Evolutionary conservation across 2,888 invertebrate genomes (phyloP), one percentile per base, ranked within the genome.

Genomic region (Cephonodes hylas): DNA sequence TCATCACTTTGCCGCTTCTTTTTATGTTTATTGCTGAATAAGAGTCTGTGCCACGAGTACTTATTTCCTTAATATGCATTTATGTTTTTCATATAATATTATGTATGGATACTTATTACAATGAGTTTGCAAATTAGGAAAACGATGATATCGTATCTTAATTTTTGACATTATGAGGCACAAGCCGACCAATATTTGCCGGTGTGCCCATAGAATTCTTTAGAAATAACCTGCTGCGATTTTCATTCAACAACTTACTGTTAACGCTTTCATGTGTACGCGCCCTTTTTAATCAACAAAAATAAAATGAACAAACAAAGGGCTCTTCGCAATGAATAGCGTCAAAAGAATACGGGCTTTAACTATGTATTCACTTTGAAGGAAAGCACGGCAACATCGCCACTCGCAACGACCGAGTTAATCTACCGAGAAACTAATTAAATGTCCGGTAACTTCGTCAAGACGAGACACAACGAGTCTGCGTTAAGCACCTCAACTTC

Each of bases 371-470:
- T 6, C 13, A 13, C 4, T 46, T 23, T 46, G 23, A 46, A 46
- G n/a, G 13, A 46, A 46, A 4, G n/a, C 22, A 31, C 8, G 20
- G 31, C 31, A 45, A 7, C 45, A 23, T 22, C 6, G 20, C 31
- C 58, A 38, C 58, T 42, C 38, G 15, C n/a, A 38, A 18, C 34
- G 7, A 31, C 45, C 20, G n/a, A 72, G 74, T 76, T 75, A 80
- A 81, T 81, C 76, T 74, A 61, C 69, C 72, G 70, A 63, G 71
- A 73, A 80, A 78, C 77, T 83, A 84, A 84, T 84, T 83, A 81
- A 82, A 80, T 77, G 70, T 77, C 79, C 75, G 72, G 61, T 66
- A 70, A 70, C 38, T 38, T 5, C 67, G 65, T 66, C 67, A 71
- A 72, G 67, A 74, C 74, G 69, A 71, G 62, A 70, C 68, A 64